Conservation (phyloP, 2,797 vertebrate species). For the Dipus sagitta region DNA sequence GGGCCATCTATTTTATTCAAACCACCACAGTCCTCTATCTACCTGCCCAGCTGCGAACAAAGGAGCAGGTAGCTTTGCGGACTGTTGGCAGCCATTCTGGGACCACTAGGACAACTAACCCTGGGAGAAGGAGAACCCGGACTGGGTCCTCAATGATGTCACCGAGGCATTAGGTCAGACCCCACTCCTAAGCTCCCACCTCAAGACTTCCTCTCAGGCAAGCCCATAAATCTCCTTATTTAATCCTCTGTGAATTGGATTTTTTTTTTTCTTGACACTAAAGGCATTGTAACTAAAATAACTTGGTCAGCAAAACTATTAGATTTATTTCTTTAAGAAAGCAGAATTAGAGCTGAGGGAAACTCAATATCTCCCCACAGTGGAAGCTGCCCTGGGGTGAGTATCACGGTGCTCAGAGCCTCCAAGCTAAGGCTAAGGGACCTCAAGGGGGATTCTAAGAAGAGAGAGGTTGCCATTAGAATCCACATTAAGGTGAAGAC, state of each 20-base stretch:
- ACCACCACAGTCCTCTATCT: not conserved
- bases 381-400: not conserved
- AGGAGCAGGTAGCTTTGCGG: not conserved
- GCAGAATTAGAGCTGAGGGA: not conserved
- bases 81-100: not conserved
- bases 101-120: not conserved
- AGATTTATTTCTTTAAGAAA: not conserved
- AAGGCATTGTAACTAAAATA: not conserved
- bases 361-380: not conserved
- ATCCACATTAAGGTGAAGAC: too few species aligned
- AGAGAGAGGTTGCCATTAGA: not conserved
- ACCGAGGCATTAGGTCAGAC: not conserved
- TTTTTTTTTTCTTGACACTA: conserved; percentile 36
- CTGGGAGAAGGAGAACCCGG: not conserved
- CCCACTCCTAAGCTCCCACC: not conserved
- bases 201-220: not conserved
- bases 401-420: not conserved
- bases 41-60: not conserved
- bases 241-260: not conserved
- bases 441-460: not conserved
- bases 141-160: accelerated
- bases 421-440: not conserved
- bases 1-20: too few species aligned
- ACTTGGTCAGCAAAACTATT: not conserved
- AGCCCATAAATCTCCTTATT: not conserved